Base-by-base conservation (phyloP, 2,888 invertebrate species). In the Tenthredo amoena region DNA sequence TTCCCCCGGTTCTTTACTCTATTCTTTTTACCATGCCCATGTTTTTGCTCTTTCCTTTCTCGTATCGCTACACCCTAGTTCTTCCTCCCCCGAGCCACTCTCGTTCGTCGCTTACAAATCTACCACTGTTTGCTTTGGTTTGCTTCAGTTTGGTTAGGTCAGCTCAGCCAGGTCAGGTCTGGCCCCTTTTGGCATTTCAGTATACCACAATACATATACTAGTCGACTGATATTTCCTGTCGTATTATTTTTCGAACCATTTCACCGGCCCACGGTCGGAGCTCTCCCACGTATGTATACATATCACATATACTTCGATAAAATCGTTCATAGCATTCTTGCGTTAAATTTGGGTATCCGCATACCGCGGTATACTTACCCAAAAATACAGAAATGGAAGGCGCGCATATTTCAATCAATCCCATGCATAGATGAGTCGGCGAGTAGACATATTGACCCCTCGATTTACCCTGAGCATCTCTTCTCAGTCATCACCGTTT, bases 121-220 rank as follows among this genome's bases (percentile, higher is more conserved):
- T 62, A 81, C 81, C 81, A 37, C 81, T 81, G 81, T 62, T 62
- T 81, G 81, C 50, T 81, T 81, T 81, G 62, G 81, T 62, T 62
- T 62, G 37, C 62, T 81, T 81, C 62, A 62, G 81, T 81, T 81
- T 81, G 58, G 81, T 81, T 62, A 81, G 81, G 81, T 62, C 58
- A 81, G 58, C 81, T 81, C 18, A 21, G 62, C 62, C 81, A 31
- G 62, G 81, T 81, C 81, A 81, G 81, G 40, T 62, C 62, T 37
- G 81, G 12, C 58, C 62, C 40, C 40, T 40, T 81, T 62, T 37
- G 21, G 58, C 21, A 10, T 81, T 62, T 58, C 21, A 81, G 37
- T 81, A 81, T 81, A 81, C 81, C 58, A 50, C 37, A 43, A 47
- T 34, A 76, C 62, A 21, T 62, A 26, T 9, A 21, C 21, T 34